Percentiles rank a stretch among this genome's conserved stretches.
phyloP scores from a whole-genome alignment of 2,797 vertebrate genomes.

The Falco peregrinus region DNA sequence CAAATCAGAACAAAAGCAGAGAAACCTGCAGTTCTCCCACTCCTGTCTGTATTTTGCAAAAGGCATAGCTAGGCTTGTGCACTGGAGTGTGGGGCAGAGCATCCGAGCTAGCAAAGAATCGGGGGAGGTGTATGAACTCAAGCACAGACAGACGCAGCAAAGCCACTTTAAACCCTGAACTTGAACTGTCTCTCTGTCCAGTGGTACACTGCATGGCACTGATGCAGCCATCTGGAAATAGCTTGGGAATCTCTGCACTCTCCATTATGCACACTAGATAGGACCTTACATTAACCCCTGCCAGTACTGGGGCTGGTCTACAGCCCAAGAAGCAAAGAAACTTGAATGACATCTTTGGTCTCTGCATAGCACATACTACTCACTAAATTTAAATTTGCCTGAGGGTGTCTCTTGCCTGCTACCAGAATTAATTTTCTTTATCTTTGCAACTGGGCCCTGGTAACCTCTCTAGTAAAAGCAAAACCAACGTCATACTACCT shows the following conservation, averaged over 20 bases:
- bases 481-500: background rate
- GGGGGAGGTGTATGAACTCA: background rate
- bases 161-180: background rate
- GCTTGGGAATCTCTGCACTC: background rate
- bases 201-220: background rate
- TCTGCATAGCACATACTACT: background rate
- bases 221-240: background rate
- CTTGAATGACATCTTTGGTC: background rate
- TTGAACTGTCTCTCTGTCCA: background rate
- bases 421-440: background rate
- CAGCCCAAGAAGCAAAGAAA: background rate
- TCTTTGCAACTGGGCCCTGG: accelerated
- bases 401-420: background rate
- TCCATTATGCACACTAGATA: background rate
- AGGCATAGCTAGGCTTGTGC: background rate
- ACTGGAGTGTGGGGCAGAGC: background rate
- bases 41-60: background rate
- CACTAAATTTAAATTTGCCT: background rate
- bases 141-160: background rate
- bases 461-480: background rate
- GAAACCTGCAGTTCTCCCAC: background rate
- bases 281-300: background rate
- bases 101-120: background rate
- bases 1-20: background rate
- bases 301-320: background rate